Evolutionary conservation across 2,113 vertebrate species (phyloP), one percentile per base, ranked within the genome.

Genomic region (Chunga burmeisteri): DNA sequence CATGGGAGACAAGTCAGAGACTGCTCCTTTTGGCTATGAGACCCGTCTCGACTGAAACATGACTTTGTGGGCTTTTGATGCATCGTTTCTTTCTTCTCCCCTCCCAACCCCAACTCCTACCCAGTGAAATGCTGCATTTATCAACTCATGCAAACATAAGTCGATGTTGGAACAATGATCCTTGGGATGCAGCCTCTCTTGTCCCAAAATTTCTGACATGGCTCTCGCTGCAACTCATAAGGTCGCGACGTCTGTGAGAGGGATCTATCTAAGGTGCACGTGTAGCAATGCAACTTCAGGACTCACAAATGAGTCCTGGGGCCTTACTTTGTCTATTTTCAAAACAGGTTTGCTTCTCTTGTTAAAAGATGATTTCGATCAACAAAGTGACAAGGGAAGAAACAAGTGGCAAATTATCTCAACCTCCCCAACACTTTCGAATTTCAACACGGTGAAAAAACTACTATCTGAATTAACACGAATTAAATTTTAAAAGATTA

Each of bases 251-350:
- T 5, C 58, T 58, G 2, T 3, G 10, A 47, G 27, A 86, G 70
- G 1, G 1, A 63, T 23, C 2, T 0, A 19, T 7, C 38, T 52
- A n/a, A 58, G 30, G 36, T 26, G 47, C 26, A 44, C 0, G 1
- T 2, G 25, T 5, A 72, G 74, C 27, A 71, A 67, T 2, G 58
- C 27, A 71, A 53, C 42, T n/a, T 61, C 52, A 49, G 71, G 49
- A 49, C 68, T 71, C 27, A 38, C 42, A 49, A 8, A 65, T 1
- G 12, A 74, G 49, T 75, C 82, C 87, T 52, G 73, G 62, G 52
- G 46, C 55, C 38, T 65, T 47, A 84, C 47, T 84, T 55, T 11
- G 11, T 18, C 59, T 59, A 2, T 46, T 81, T 93, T 90, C 40
- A 78, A 74, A 91, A 44, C 50, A 81, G 53, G n/a, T 63, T 81